A percentile compares a stretch with the other conserved stretches of the same genome.
These are phyloP conservation scores for Cylas formicarius DNA, from an alignment of 1,140 invertebrate species.

Conservation along the genomic window DNA sequence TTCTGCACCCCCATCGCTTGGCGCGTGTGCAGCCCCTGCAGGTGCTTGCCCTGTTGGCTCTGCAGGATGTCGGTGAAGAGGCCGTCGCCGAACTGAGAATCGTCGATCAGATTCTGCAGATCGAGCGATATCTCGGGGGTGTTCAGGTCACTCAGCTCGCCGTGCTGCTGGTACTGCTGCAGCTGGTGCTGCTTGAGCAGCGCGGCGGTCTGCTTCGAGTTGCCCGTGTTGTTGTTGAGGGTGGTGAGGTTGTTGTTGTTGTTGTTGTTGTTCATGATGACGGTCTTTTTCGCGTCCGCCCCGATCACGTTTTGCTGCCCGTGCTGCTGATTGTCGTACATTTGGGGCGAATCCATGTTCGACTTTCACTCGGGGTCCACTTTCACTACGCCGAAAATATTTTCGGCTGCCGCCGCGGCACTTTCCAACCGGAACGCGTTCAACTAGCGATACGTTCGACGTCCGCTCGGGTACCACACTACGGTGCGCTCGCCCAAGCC, in stretches of 20 bases:
- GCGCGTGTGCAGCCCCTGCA: conserved; percentile 43
- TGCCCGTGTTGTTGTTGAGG: conserved; percentile 41
- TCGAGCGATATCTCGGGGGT: conserved; percentile 84
- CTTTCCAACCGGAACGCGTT: conserved; percentile 16
- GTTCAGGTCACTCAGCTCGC: conserved; percentile 78
- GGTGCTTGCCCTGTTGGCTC: conserved; percentile 48
- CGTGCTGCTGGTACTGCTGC: conserved; percentile 60
- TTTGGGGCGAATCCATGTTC: conserved; percentile 63
- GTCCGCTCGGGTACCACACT: conserved; percentile 41
- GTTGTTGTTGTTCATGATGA: conserved; percentile 40
- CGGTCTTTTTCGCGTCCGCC: conserved; percentile 36
- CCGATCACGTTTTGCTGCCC: conserved; percentile 37
- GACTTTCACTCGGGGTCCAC: conserved; percentile 35
- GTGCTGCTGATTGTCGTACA: conserved; percentile 55
- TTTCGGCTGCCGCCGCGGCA: conserved; percentile 18
- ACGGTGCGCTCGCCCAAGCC: conserved; percentile 42
- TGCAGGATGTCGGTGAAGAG: conserved; percentile 73
- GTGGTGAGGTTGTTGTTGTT: conserved; percentile 40
- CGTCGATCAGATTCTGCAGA: conserved; percentile 81
- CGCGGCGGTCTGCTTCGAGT: conserved; percentile 39
- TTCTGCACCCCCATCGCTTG: conserved; percentile 43
- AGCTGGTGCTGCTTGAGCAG: conserved; percentile 44
- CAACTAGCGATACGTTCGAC: conserved; percentile 7
- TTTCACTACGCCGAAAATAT: conserved; percentile 35
- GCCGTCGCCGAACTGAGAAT: conserved; percentile 75